These are phyloP conservation scores for Felis chaus DNA, from an alignment of 2,113 vertebrate genomes.

Conservation along the genomic window DNA sequence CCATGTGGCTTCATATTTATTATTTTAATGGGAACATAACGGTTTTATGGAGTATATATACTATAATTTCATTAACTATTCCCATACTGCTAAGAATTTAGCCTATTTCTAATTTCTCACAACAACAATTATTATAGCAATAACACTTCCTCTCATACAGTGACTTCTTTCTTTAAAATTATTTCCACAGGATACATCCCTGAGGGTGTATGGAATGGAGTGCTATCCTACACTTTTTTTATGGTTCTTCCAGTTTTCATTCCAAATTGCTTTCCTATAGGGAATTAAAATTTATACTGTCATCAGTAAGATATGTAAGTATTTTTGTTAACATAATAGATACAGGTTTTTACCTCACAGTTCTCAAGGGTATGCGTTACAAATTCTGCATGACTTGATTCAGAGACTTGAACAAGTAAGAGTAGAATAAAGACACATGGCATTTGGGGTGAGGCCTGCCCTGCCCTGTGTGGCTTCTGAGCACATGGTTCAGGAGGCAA, in stretches of 20 bases:
- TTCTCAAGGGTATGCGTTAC: background rate
- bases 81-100: background rate
- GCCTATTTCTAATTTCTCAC: slow-evolving; percentile 46
- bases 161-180: slow-evolving; percentile 32
- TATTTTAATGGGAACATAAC: slow-evolving; percentile 52
- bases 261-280: slow-evolving; percentile 47
- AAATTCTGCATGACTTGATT: background rate
- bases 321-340: background rate
- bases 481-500: background rate
- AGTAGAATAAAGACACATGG: background rate
- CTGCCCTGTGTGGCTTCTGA: background rate
- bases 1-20: slow-evolving; percentile 9
- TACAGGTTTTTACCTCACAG: background rate
- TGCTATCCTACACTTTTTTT: background rate
- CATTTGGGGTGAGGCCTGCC: background rate
- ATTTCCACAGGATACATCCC: slow-evolving; percentile 24
- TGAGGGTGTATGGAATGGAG: background rate
- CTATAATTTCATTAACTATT: slow-evolving; percentile 56
- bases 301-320: background rate
- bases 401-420: background rate
- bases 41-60: background rate
- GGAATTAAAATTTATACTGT: background rate
- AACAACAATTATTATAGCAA: slow-evolving; percentile 42
- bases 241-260: background rate
- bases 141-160: slow-evolving; percentile 9